Conservation (phyloP, 2,888 invertebrate genomes). For the Trachelus iudaicus region DNA sequence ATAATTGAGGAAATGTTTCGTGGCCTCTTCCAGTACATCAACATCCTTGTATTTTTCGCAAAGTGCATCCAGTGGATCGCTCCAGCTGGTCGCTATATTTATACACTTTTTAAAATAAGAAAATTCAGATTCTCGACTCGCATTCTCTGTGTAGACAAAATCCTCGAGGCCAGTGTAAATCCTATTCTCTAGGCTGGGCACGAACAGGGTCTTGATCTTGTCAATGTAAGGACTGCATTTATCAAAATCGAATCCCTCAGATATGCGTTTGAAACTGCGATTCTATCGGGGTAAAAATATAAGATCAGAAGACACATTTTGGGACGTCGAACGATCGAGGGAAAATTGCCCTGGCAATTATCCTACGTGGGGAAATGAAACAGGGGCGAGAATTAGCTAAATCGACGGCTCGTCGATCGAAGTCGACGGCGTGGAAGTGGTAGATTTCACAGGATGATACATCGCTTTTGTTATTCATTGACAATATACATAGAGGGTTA, state of each 20-base stretch:
- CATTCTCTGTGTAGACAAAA: slow-evolving; percentile 36
- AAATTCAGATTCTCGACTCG: slow-evolving; percentile 18
- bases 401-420: neutral
- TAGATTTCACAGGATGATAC: neutral
- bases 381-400: neutral
- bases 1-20: slow-evolving; percentile 33
- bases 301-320: neutral
- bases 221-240: slow-evolving; percentile 41
- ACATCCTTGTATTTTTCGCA: slow-evolving; percentile 23
- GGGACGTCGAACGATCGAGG: neutral
- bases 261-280: neutral
- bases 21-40: slow-evolving; percentile 23
- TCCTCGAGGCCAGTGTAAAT: slow-evolving; percentile 40
- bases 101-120: slow-evolving; percentile 37
- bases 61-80: slow-evolving; percentile 26
- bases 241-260: slow-evolving; percentile 23
- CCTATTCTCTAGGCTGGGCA: slow-evolving; percentile 43
- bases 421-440: neutral
- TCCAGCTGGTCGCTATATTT: slow-evolving; percentile 24
- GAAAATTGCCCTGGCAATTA: neutral
- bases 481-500: neutral
- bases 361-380: neutral
- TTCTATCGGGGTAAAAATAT: neutral
- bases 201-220: slow-evolving; percentile 42
- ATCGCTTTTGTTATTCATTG: neutral